Percentiles rank a stretch among this genome's conserved stretches.
Evolutionary conservation across 1,140 invertebrate genomes (phyloP).

Genomic region (Caenorhabditis elegans): WBcel235 BX284603.4:6029501-6030000

Average conservation of each 20-base stretch:
- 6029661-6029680: constrained; percentile 37
- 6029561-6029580: constrained; percentile 34
- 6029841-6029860: too few relatives aligned
- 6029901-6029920: too few relatives aligned
- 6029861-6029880: too few relatives aligned
- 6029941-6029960: too few relatives aligned
- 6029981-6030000: background rate
- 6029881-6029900: too few relatives aligned
- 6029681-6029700: constrained; percentile 44
- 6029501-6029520: too few relatives aligned
- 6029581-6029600: constrained; percentile 27
- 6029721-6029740: constrained; percentile 41
- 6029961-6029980: background rate
- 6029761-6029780: constrained; percentile 31
- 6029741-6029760: constrained; percentile 35
- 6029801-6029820: constrained; percentile 42
- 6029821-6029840: background rate
- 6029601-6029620: constrained; percentile 45
- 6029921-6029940: too few relatives aligned
- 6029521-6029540: constrained; percentile 41
- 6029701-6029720: constrained; percentile 39
- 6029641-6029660: background rate
- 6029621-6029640: constrained; percentile 46
- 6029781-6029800: constrained; percentile 47
- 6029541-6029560: constrained; percentile 42